Base-by-base conservation (phyloP, 2,888 invertebrate species). In the Dynastes grantii region DNA sequence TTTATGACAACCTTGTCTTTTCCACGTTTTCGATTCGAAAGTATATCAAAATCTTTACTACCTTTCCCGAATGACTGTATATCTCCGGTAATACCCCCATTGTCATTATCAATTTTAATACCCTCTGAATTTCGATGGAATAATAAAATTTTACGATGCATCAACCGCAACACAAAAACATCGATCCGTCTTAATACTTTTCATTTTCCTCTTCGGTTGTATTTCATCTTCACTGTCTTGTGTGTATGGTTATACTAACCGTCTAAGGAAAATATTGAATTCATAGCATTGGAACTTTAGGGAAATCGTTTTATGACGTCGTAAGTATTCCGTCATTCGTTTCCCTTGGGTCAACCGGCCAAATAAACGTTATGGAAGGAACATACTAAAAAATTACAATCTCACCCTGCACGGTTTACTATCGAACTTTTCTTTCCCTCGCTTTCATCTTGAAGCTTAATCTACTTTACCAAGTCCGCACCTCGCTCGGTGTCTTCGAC, bases 371-470 rank as follows among this genome's bases (percentile, higher is more conserved):
- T 37, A 8, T 58, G 55, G 55, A 22, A 22, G 22, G 58, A 58
- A 61, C 58, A 58, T 73, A 73, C 58, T 73, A 58, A 73, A 58
- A 49, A 73, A 73, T 73, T 73, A 73, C 73, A 73, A 58, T 67
- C 65, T 73, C 73, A 73, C 40, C 22, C 40, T n/a, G 58, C 13
- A 40, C 68, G 68, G 68, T 51, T 68, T 58, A 58, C 58, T 58
- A 58, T 58, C 58, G 73, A 55, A 58, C 22, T 73, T 61, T 37
- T 45, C 40, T 51, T 13, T 29, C 73, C 27, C 16, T 40, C 58
- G 58, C 40, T 16, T 58, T 58, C 58, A 9, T 40, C 11, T 16
- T 37, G 40, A 8, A 16, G 45, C 32, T 49, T 67, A 45, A 67
- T 67, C 67, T 45, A 67, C 67, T 67, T 67, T 67, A 11, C 67